phyloP scores from a whole-genome alignment of 2,888 invertebrate genomes.

The Netelia virgata region DNA sequence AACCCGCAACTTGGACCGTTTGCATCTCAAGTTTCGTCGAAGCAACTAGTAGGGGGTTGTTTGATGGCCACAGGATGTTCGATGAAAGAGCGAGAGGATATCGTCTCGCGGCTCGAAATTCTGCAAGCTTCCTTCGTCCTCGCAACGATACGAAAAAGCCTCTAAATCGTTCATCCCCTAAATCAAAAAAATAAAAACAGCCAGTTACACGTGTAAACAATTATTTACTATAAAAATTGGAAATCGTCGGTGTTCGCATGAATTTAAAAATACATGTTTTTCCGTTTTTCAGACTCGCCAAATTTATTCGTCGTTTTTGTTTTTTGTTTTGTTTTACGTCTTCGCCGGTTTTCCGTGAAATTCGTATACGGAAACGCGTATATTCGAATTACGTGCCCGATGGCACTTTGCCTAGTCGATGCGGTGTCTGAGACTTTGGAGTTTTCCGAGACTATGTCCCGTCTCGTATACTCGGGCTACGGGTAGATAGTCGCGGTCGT shows the following conservation, averaged over 20 bases:
- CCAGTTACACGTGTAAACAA: no score
- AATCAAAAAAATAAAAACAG: no score
- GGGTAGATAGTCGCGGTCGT: slow-evolving; percentile 49
- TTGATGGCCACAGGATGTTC: slow-evolving; percentile 60
- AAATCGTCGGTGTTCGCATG: no score
- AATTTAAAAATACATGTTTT: not conserved
- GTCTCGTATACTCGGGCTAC: slow-evolving; percentile 49
- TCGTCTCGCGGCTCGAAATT: slow-evolving; percentile 51
- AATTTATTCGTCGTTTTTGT: slow-evolving; percentile 7
- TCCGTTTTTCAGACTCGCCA: not conserved
- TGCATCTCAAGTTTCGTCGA: slow-evolving; percentile 70
- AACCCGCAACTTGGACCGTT: slow-evolving; percentile 69
- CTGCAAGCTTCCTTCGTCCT: slow-evolving; percentile 2
- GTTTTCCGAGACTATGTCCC: slow-evolving; percentile 57
- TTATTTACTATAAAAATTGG: no score
- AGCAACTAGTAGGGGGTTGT: slow-evolving; percentile 66
- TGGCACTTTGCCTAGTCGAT: slow-evolving; percentile 69
- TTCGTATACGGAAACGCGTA: slow-evolving; percentile 1
- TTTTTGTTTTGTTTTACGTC: slow-evolving; percentile 30
- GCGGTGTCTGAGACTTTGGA: slow-evolving; percentile 57
- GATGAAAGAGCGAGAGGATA: slow-evolving; percentile 9
- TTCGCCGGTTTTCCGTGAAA: slow-evolving; percentile 18
- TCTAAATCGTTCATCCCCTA: not conserved
- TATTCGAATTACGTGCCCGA: slow-evolving; percentile 52
- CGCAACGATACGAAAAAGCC: slow-evolving; percentile 23